These are phyloP conservation scores for Alethe diademata DNA, from an alignment of 2,113 vertebrate species.

Conservation along the genomic window DNA sequence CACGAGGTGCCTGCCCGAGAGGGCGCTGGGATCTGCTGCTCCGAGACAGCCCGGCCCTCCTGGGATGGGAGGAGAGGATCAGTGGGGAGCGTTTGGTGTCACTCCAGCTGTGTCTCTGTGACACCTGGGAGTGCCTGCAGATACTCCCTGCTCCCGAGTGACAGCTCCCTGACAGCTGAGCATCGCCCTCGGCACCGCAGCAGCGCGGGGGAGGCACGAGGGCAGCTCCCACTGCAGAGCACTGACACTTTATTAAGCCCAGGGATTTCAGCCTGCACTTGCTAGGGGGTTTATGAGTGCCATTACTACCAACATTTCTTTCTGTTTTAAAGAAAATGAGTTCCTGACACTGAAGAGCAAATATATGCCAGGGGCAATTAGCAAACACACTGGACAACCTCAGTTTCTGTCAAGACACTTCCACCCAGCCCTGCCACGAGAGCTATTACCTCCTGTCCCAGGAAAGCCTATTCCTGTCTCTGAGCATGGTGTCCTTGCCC, in stretches of 20 bases:
- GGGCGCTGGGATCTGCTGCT: not conserved
- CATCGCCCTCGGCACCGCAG: not conserved
- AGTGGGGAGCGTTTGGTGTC: not conserved
- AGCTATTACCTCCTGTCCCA: not conserved
- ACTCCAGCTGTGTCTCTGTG: not conserved
- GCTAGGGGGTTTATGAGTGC: not conserved
- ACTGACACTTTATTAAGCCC: not conserved
- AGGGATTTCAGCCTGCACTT: not conserved
- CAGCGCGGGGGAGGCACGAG: accelerated
- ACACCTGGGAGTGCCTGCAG: not conserved
- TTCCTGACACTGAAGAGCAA: not conserved
- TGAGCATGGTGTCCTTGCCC: not conserved
- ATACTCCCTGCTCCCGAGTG: not conserved
- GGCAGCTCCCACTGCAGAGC: not conserved
- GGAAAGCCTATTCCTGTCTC: not conserved
- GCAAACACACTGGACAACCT: not conserved
- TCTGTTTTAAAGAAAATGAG: not conserved
- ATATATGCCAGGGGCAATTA: not conserved
- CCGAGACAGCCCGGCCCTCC: not conserved
- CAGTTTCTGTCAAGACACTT: not conserved
- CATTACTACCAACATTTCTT: not conserved
- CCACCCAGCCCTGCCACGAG: not conserved
- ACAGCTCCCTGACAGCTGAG: not conserved
- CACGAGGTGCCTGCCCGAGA: not conserved
- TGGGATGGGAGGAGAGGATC: accelerated